Evolutionary conservation across 2,797 vertebrate genomes (phyloP).

Genomic region (Taeniopygia guttata): DNA sequence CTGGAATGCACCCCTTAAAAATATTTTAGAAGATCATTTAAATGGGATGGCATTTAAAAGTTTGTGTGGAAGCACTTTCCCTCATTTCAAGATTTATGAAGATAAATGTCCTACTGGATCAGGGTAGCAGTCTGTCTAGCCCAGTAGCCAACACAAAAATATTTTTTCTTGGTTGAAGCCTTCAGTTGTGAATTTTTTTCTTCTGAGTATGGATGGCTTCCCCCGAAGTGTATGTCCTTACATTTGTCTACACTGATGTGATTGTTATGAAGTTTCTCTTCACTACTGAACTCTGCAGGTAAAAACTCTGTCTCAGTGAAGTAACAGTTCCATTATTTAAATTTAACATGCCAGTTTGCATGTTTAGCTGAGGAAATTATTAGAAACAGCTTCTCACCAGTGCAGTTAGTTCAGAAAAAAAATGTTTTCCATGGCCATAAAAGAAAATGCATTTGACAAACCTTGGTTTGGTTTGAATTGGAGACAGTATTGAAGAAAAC

Average conservation of each 20-base stretch:
- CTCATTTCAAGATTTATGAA: not conserved
- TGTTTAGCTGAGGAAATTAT: not conserved
- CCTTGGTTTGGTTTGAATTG: not conserved
- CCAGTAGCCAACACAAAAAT: not conserved
- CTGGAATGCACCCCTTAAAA: not conserved
- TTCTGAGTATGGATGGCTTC: not conserved
- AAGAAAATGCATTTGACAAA: not conserved
- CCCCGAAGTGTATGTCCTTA: not conserved
- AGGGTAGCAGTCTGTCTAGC: not conserved
- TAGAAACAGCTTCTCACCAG: not conserved
- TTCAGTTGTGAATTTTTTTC: not conserved
- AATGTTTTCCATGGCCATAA: not conserved
- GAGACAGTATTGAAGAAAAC: not conserved
- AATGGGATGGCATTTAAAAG: not conserved
- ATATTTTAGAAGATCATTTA: not conserved
- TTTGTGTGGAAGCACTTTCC: not conserved
- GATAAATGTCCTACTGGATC: not conserved
- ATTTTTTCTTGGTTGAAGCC: not conserved
- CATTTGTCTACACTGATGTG: not conserved
- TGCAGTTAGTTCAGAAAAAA: not conserved
- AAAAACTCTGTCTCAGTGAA: not conserved
- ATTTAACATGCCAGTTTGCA: not conserved
- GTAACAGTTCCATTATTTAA: not conserved
- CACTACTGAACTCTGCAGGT: not conserved
- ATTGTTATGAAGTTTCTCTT: not conserved